Evolutionary conservation across 1,140 invertebrate genomes (phyloP).

Genomic region (Philopotamus ludificatus): DNA sequence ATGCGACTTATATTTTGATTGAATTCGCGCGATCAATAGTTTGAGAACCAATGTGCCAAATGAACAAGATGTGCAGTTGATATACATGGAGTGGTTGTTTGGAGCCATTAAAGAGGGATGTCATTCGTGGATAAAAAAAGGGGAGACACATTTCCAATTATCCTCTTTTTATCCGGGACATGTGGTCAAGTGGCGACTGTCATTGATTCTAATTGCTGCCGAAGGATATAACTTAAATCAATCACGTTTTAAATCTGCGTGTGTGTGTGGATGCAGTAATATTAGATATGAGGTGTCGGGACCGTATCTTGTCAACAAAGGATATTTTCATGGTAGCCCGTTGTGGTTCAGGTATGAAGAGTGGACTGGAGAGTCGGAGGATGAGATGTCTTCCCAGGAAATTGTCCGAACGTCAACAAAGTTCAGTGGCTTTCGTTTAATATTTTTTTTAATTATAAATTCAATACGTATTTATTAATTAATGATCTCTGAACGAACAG

Average conservation of each 20-base stretch:
- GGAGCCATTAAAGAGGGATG: constrained; percentile 28
- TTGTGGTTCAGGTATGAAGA: neutral
- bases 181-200: constrained; percentile 35
- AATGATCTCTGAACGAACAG: too few species aligned
- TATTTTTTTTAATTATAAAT: neutral
- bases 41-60: constrained; percentile 1
- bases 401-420: constrained; percentile 17
- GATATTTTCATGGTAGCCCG: neutral
- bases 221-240: too few species aligned
- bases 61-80: neutral
- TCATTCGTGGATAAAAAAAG: constrained; percentile 40
- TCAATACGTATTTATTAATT: neutral
- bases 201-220: too few species aligned
- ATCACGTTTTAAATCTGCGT: too few species aligned
- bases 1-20: too few species aligned
- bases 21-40: too few species aligned
- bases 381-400: constrained; percentile 6
- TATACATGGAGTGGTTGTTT: too few species aligned
- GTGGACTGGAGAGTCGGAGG: neutral
- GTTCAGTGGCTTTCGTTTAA: too few species aligned
- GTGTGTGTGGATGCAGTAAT: neutral
- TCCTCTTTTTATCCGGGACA: constrained; percentile 37
- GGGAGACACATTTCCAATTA: constrained; percentile 33
- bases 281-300: neutral
- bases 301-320: constrained; percentile 6